phyloP scores from a whole-genome alignment of 2,888 invertebrate species.

The Campopleginae sp. region DNA sequence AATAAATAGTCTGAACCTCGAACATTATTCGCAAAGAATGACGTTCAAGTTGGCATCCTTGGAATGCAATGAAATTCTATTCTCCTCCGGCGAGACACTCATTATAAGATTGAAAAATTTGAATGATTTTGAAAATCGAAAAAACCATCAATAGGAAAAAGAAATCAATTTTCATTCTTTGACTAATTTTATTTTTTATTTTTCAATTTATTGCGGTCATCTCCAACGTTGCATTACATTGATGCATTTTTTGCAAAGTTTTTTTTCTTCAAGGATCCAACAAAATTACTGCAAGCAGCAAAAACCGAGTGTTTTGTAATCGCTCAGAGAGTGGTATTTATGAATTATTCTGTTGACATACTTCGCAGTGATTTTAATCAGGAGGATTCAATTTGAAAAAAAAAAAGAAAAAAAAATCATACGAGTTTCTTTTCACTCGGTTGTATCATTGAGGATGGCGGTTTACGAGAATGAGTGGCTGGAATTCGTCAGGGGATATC shows the following conservation, averaged over 20 bases:
- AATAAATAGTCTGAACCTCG: conserved; percentile 9
- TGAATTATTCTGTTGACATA: neutral
- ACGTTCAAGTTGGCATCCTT: no score
- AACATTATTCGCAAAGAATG: no score
- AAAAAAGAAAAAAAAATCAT: neutral
- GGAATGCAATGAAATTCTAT: no score
- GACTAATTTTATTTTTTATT: no score
- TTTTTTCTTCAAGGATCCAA: neutral
- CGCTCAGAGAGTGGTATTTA: no score
- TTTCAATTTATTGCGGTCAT: no score
- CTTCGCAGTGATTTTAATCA: neutral
- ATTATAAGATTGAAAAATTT: no score
- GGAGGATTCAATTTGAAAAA: neutral
- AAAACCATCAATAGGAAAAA: no score
- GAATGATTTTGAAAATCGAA: no score
- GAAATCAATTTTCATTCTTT: no score
- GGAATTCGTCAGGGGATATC: neutral
- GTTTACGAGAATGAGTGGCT: conserved; percentile 3
- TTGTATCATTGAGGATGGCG: neutral
- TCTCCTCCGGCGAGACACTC: no score
- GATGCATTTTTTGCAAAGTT: neutral
- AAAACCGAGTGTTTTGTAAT: neutral
- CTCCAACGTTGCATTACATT: neutral
- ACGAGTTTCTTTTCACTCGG: neutral
- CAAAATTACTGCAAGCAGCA: neutral